Conservation (phyloP, 2,113 vertebrate species). For the Strix uralensis region DNA sequence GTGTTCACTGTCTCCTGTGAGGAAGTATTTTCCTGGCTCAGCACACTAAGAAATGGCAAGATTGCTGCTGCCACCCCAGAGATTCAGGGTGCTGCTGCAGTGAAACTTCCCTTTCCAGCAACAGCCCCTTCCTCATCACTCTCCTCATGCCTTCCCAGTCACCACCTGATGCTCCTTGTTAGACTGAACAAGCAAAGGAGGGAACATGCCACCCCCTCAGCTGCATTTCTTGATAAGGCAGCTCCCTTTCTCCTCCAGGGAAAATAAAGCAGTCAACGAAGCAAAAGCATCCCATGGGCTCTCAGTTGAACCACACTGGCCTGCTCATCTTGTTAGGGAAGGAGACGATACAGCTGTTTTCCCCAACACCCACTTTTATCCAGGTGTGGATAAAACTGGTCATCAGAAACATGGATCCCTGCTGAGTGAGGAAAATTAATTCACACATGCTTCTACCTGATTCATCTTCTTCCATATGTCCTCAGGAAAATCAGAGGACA, state of each 20-base stretch:
- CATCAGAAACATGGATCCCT: not conserved
- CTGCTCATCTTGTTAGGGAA: not conserved
- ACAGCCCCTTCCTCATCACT: not conserved
- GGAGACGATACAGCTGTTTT: not conserved
- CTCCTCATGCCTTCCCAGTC: not conserved
- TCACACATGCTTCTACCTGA: not conserved
- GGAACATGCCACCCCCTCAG: not conserved
- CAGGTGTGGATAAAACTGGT: not conserved
- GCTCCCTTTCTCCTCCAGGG: not conserved
- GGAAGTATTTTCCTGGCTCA: not conserved
- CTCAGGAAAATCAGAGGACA: not conserved
- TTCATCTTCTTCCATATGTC: not conserved
- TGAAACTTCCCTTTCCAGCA: not conserved
- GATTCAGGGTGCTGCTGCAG: not conserved
- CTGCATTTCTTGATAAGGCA: not conserved
- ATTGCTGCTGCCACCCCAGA: not conserved
- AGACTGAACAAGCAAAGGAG: not conserved
- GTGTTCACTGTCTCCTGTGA: not conserved
- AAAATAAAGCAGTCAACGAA: not conserved
- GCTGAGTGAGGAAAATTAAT: not conserved
- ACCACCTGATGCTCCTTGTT: fast-evolving
- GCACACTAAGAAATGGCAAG: not conserved
- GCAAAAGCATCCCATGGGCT: not conserved
- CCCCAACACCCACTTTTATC: not conserved
- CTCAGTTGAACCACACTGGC: not conserved